phyloP scores from a whole-genome alignment of 2,113 vertebrate species.

The Dicrurus megarhynchus region DNA sequence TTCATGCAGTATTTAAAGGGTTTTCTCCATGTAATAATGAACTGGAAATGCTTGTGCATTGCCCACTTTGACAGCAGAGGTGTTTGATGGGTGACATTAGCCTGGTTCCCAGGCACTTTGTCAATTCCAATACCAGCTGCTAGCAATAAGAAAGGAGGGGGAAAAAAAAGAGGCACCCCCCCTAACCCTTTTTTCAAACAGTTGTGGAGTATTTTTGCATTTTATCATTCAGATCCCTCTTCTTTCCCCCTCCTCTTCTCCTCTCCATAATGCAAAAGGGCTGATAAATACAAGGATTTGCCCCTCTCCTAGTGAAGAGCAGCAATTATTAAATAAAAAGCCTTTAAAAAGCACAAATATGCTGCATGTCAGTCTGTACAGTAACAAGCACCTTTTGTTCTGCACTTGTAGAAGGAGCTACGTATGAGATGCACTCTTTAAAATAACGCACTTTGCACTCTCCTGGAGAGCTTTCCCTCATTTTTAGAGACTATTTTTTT shows the following conservation, averaged over 20 bases:
- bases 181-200: not conserved
- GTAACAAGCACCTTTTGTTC: constrained; percentile 40
- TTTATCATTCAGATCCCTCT: not conserved
- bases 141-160: not conserved
- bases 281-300: not conserved
- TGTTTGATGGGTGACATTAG: constrained; percentile 17
- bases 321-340: not conserved
- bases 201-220: not conserved
- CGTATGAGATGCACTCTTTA: constrained; percentile 52
- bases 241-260: not conserved
- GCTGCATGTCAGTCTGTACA: not conserved
- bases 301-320: not conserved
- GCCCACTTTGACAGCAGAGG: not conserved
- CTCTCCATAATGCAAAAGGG: constrained; percentile 5
- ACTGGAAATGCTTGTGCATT: not conserved
- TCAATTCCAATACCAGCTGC: not conserved
- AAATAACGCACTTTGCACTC: constrained; percentile 71
- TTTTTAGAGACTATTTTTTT: not conserved
- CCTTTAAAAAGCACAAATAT: constrained; percentile 27
- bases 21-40: not conserved
- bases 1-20: not conserved
- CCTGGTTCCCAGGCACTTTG: not conserved
- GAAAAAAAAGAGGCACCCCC: not conserved
- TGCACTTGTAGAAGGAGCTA: not conserved
- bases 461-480: constrained; percentile 12